These are phyloP conservation scores for Acrobasis consociella DNA, from an alignment of 2,888 invertebrate genomes.

Conservation along the genomic window DNA sequence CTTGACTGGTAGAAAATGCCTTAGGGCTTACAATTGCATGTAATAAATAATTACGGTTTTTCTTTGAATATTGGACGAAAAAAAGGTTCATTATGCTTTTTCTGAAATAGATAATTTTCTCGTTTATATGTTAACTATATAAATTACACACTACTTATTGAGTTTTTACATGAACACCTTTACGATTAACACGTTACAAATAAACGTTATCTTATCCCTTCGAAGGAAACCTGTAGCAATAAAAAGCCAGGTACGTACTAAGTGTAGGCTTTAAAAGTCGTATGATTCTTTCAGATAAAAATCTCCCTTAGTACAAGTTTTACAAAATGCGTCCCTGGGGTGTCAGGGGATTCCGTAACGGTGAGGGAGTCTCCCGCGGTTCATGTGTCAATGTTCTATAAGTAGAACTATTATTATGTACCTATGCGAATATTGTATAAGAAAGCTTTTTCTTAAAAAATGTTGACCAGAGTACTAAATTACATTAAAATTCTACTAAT, in stretches of 20 bases:
- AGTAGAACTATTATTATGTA: not conserved
- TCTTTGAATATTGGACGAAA: no score
- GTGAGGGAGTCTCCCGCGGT: conserved; percentile 1
- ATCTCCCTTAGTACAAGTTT: conserved; percentile 17
- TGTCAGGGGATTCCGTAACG: conserved; percentile 1
- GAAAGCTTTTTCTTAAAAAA: no score
- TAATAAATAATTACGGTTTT: no score
- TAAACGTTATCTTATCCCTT: not conserved
- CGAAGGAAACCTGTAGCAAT: not conserved
- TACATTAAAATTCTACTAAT: no score
- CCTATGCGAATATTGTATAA: no score
- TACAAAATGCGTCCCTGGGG: conserved; percentile 17
- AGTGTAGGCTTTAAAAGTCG: conserved; percentile 17
- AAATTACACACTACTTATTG: no score
- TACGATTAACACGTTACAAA: not conserved
- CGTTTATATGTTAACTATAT: no score
- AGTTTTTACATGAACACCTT: not conserved
- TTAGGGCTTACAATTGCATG: no score
- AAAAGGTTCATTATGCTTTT: no score
- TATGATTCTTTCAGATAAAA: conserved; percentile 17
- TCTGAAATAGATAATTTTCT: no score
- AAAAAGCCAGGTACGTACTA: conserved; percentile 16
- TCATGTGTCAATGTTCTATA: conserved; percentile 8
- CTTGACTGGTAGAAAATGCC: no score
- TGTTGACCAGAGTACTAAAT: no score